A percentile compares a stretch with the other conserved stretches of the same genome.
phyloP scores from a whole-genome alignment of 2,888 invertebrate genomes.

The Rhopalosiphum nymphaeae region DNA sequence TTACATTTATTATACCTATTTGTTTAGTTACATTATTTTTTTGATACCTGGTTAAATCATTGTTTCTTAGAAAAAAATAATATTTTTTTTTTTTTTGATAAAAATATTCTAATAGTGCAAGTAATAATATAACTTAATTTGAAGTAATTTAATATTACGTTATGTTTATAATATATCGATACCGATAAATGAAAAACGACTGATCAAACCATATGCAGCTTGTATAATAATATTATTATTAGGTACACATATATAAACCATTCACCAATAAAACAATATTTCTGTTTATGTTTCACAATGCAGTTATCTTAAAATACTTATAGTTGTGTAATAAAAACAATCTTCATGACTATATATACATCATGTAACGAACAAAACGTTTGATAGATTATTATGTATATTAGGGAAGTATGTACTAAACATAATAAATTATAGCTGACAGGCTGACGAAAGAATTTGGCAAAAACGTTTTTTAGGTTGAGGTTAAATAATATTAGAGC shows the following conservation, averaged over 20 bases:
- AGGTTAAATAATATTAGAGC: slow-evolving; percentile 59
- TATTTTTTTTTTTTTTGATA: no score
- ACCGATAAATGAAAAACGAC: background rate
- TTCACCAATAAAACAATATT: background rate
- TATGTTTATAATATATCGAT: background rate
- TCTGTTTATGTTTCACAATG: background rate
- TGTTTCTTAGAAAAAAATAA: no score
- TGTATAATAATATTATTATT: background rate
- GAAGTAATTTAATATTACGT: background rate
- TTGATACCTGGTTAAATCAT: background rate
- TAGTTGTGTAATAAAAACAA: background rate
- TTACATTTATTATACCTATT: background rate
- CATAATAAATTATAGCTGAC: slow-evolving; percentile 56
- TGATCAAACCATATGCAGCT: background rate
- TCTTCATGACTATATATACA: background rate
- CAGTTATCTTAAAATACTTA: background rate
- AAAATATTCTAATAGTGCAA: background rate
- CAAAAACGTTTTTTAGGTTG: slow-evolving; percentile 59
- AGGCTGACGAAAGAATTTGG: slow-evolving; percentile 44
- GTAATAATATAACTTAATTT: background rate
- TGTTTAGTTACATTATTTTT: background rate
- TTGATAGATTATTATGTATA: background rate
- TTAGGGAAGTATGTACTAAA: slow-evolving; percentile 10
- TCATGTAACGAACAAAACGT: background rate
- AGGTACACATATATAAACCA: background rate